These are phyloP conservation scores for Trinorchestia longiramus DNA, from an alignment of 1,140 invertebrate species.

Conservation along the genomic window DNA sequence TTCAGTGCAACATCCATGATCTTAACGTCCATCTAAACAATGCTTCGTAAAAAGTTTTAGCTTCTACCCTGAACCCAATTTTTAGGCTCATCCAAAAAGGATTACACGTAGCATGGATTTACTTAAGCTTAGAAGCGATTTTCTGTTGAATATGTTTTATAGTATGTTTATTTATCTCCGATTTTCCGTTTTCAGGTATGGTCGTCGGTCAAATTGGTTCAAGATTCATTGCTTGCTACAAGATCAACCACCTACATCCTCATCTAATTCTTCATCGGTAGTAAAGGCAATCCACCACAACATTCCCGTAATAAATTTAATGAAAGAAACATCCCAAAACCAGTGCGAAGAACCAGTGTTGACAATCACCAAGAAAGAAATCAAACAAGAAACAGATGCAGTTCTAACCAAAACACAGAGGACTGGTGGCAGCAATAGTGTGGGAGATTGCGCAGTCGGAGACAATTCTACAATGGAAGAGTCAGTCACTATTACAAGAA, in stretches of 20 bases:
- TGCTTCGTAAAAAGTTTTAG: background rate
- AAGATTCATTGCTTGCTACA: constrained; percentile 71
- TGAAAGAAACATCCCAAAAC: background rate
- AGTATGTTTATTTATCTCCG: background rate
- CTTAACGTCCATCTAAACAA: background rate
- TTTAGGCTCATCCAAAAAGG: background rate
- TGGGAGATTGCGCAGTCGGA: background rate
- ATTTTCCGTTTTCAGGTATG: constrained; percentile 66
- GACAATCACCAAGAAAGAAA: constrained; percentile 30
- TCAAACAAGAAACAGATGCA: background rate
- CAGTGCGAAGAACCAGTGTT: background rate
- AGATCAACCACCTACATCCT: constrained; percentile 61
- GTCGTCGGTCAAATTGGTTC: constrained; percentile 71
- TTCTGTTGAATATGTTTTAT: background rate
- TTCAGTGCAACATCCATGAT: background rate
- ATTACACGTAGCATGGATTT: background rate
- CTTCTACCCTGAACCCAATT: background rate
- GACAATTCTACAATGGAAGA: constrained; percentile 8
- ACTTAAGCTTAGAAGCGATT: no score
- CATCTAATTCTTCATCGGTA: background rate
- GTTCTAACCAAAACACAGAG: background rate
- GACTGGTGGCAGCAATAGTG: background rate
- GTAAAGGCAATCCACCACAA: background rate
- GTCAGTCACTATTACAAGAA: constrained; percentile 25
- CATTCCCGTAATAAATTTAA: background rate